A percentile compares a stretch with the other conserved stretches of the same genome.
phyloP scores from a whole-genome alignment of 2,888 invertebrate species.

The Mythimna lalbum region DNA sequence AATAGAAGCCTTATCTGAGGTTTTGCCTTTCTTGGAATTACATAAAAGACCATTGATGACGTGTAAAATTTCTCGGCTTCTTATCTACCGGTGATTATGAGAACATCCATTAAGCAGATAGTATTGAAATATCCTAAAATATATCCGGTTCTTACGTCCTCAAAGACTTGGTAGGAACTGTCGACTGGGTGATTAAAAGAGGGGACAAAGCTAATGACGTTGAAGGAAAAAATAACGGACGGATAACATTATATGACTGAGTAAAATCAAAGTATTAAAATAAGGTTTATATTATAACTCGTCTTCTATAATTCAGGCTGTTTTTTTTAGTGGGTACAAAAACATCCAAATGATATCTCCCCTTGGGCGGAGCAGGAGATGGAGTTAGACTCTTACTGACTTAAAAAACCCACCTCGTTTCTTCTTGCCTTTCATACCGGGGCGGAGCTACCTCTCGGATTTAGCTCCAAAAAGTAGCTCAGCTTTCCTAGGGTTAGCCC shows the following conservation, averaged over 20 bases:
- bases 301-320: not conserved
- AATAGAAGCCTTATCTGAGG: constrained; percentile 56
- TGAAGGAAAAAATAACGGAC: not conserved
- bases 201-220: not conserved
- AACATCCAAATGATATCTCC: no score
- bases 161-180: constrained; percentile 17
- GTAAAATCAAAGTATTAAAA: not conserved
- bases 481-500: no score
- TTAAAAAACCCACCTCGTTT: no score
- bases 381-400: no score
- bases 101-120: constrained; percentile 35
- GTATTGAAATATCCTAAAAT: constrained; percentile 38
- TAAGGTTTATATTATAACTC: no score
- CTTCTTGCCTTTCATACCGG: no score
- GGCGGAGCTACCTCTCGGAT: no score
- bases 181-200: constrained; percentile 8
- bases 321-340: no score
- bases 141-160: constrained; percentile 31
- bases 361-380: no score
- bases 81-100: constrained; percentile 63
- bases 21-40: constrained; percentile 58
- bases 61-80: constrained; percentile 72
- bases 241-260: no score
- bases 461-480: no score
- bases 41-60: constrained; percentile 57